These are phyloP conservation scores for Drosophila pullipes DNA, from an alignment of 2,888 invertebrate genomes.

Conservation along the genomic window DNA sequence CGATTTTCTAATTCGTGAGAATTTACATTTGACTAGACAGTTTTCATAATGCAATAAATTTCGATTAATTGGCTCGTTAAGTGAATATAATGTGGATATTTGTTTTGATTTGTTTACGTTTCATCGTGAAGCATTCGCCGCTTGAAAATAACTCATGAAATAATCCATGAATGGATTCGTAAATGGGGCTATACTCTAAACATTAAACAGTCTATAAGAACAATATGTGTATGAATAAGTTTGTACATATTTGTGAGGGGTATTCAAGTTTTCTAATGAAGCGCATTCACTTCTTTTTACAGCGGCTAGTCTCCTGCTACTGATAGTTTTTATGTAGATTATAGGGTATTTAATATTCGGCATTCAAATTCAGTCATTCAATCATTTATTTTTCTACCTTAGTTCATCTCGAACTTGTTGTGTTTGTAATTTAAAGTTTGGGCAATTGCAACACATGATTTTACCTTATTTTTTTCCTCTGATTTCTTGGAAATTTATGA, in stretches of 20 bases:
- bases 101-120: constrained; percentile 48
- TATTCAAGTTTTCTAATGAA: not conserved
- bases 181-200: constrained; percentile 47
- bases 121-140: not conserved
- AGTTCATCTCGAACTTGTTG: constrained; percentile 8
- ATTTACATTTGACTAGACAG: constrained; percentile 48
- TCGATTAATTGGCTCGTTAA: constrained; percentile 51
- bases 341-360: constrained; percentile 3
- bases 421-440: constrained; percentile 16
- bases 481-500: not conserved
- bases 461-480: not conserved
- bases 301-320: not conserved
- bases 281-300: not conserved
- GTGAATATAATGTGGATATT: constrained; percentile 52
- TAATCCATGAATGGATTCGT: constrained; percentile 48
- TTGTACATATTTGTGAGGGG: not conserved
- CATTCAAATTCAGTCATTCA: not conserved
- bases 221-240: not conserved
- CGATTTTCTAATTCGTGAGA: constrained; percentile 41
- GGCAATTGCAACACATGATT: not conserved
- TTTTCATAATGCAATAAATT: constrained; percentile 52
- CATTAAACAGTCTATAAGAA: constrained; percentile 28
- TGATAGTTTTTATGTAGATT: not conserved
- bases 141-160: constrained; percentile 37
- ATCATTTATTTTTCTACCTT: not conserved